phyloP scores from a whole-genome alignment of 2,113 vertebrate species.

The Sphyrna mokarran region DNA sequence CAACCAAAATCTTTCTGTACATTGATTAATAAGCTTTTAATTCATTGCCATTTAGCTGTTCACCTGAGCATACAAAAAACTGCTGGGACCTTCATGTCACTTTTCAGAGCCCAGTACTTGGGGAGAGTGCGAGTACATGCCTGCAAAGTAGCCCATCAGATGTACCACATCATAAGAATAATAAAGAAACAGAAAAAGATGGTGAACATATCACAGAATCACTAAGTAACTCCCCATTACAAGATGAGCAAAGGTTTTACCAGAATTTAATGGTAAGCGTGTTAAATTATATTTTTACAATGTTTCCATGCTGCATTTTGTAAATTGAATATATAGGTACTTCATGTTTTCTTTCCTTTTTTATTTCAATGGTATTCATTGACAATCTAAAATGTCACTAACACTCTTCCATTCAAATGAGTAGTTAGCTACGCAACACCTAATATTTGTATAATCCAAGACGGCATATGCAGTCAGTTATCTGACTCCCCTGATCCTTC shows the following conservation, averaged over 20 bases:
- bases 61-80: neutral
- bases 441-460: neutral
- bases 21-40: neutral
- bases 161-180: conserved; percentile 42
- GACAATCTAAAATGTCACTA: neutral
- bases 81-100: conserved; percentile 20
- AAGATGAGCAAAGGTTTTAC: conserved; percentile 63
- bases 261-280: conserved; percentile 68
- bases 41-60: neutral
- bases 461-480: neutral
- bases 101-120: conserved; percentile 46
- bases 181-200: conserved; percentile 41
- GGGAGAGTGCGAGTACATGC: conserved; percentile 56
- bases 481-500: neutral
- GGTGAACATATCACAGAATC: conserved; percentile 3
- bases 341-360: neutral
- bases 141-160: conserved; percentile 50
- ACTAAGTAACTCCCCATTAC: conserved; percentile 40
- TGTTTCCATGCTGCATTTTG: neutral
- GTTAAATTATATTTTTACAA: neutral
- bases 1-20: neutral
- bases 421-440: neutral
- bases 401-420: neutral
- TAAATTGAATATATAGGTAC: neutral
- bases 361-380: neutral